A percentile compares a stretch with the other conserved stretches of the same genome.
These are phyloP conservation scores for Pygmarrhopalites habei DNA, from an alignment of 1,140 invertebrate species.

Conservation along the genomic window DNA sequence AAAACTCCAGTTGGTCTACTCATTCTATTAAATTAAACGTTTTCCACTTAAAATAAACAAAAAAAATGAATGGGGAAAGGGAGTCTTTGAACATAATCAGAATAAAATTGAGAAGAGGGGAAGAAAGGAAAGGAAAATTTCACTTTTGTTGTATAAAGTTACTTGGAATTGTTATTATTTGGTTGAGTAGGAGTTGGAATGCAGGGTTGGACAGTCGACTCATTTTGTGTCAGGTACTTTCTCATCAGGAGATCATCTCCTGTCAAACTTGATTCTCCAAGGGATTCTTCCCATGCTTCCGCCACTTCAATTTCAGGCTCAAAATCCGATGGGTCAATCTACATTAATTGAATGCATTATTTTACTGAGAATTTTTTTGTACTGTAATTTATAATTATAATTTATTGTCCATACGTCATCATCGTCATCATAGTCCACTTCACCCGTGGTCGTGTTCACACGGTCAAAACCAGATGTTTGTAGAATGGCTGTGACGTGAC, in stretches of 20 bases:
- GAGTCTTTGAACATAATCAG: no score
- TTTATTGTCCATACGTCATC: conserved; percentile 21
- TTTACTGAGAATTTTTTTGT: no score
- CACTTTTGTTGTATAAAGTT: no score
- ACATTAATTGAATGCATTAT: neutral
- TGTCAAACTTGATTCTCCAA: conserved; percentile 1
- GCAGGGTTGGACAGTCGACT: neutral
- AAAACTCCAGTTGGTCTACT: no score
- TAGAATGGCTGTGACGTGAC: conserved; percentile 20
- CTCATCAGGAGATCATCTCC: conserved; percentile 35
- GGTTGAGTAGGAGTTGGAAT: conserved; percentile 1
- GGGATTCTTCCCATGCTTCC: conserved; percentile 25
- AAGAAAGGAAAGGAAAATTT: no score
- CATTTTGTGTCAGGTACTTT: conserved; percentile 16
- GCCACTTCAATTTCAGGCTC: conserved; percentile 33
- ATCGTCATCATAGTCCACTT: conserved; percentile 37
- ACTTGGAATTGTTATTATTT: no score
- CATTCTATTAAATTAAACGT: no score
- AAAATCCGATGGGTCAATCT: conserved; percentile 33
- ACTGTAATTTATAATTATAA: no score
- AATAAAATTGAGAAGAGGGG: no score
- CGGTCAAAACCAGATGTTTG: conserved; percentile 14
- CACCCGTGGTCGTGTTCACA: conserved; percentile 15
- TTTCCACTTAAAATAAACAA: no score
- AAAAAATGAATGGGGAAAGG: no score